Conservation (phyloP, 2,888 invertebrate genomes). For the Celastrina argiolus region DNA sequence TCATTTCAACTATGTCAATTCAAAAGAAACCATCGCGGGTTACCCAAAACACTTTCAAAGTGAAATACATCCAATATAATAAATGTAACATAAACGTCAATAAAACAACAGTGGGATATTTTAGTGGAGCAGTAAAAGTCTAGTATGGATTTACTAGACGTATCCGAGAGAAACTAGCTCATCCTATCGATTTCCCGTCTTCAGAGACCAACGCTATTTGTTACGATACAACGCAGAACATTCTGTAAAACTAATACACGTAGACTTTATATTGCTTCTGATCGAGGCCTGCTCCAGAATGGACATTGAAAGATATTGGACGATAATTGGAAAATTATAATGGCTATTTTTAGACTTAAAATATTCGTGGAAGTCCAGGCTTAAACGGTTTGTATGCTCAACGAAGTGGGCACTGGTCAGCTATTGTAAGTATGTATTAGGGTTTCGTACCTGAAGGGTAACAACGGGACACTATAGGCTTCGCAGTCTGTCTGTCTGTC, state of each 20-base stretch:
- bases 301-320: neutral
- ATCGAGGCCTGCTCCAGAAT: slow-evolving; percentile 3
- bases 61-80: neutral
- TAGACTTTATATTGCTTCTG: slow-evolving; percentile 8
- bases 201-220: slow-evolving; percentile 20
- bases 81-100: slow-evolving; percentile 9
- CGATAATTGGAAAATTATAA: too few species aligned
- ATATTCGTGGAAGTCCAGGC: too few species aligned
- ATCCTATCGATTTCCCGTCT: slow-evolving; percentile 24
- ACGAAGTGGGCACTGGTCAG: too few species aligned
- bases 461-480: too few species aligned
- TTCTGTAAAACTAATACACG: slow-evolving; percentile 9
- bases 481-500: too few species aligned
- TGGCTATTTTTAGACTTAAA: too few species aligned
- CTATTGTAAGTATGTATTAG: too few species aligned
- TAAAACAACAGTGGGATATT: neutral
- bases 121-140: slow-evolving; percentile 12
- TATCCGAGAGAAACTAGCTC: slow-evolving; percentile 17
- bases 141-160: slow-evolving; percentile 10
- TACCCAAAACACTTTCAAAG: neutral
- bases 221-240: slow-evolving; percentile 20
- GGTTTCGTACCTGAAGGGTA: too few species aligned
- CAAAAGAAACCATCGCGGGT: neutral
- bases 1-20: neutral
- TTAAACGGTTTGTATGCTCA: too few species aligned